A percentile compares a stretch with the other conserved stretches of the same genome.
Evolutionary conservation across 2,797 vertebrate species (phyloP).

Genomic region (Urophycis tenuis): DNA sequence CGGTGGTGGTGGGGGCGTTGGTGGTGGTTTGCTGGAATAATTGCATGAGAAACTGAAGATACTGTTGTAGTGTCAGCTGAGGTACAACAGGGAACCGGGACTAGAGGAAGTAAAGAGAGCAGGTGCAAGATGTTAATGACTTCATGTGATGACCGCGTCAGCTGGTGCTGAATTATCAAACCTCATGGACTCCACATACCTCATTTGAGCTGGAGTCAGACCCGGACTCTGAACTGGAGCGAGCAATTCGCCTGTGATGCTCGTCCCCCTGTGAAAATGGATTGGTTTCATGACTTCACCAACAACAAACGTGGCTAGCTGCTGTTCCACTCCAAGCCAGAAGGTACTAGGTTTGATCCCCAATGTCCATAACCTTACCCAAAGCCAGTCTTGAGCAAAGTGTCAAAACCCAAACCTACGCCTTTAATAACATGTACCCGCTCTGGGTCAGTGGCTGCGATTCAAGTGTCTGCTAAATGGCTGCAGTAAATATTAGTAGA

Average conservation of each 20-base stretch:
- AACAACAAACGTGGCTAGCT: neutral
- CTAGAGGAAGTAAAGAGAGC: no score
- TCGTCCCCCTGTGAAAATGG: neutral
- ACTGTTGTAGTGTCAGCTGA: no score
- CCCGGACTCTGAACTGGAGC: neutral
- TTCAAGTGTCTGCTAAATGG: neutral
- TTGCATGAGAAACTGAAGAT: no score
- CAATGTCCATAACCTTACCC: neutral
- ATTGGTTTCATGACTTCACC: neutral
- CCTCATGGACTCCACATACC: neutral
- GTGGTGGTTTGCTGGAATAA: neutral
- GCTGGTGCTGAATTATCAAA: neutral
- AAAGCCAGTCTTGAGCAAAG: neutral
- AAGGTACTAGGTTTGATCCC: neutral
- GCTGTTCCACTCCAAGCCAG: neutral
- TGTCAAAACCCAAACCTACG: neutral
- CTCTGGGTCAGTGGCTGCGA: neutral
- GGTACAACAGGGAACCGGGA: no score
- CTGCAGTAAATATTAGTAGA: neutral
- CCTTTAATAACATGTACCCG: neutral
- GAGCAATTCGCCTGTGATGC: neutral
- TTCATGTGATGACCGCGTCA: no score
- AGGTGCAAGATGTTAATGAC: no score
- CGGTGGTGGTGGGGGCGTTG: neutral
- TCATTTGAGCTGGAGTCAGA: neutral